Evolutionary conservation across 2,113 vertebrate genomes (phyloP).

Genomic region (Oenanthe oenanthe): DNA sequence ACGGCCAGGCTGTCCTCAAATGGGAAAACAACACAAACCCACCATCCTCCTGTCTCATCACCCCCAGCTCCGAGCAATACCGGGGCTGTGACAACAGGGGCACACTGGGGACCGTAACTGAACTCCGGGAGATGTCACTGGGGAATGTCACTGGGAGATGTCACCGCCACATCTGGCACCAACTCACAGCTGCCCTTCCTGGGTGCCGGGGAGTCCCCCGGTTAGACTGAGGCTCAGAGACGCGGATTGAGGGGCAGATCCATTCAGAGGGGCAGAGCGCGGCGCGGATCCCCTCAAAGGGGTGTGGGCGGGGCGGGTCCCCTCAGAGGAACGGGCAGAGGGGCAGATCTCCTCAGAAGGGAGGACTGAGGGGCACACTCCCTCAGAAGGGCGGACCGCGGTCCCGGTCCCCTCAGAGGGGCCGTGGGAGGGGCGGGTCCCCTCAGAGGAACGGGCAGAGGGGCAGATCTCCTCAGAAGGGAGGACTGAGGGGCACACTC

Average conservation of each 20-base stretch:
- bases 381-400: no score
- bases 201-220: no score
- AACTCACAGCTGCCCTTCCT: background rate
- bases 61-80: no score
- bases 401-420: background rate
- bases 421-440: no score
- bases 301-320: no score
- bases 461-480: accelerated
- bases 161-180: background rate
- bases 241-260: accelerated
- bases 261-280: accelerated
- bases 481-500: accelerated
- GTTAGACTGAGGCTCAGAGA: background rate
- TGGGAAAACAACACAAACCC: accelerated
- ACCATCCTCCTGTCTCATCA: background rate
- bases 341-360: accelerated
- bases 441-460: accelerated
- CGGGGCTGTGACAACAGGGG: background rate
- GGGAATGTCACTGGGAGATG: background rate
- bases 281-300: accelerated
- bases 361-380: accelerated
- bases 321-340: accelerated
- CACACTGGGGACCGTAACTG: accelerated
- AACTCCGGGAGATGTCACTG: background rate
- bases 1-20: accelerated